Evolutionary conservation across 2,888 invertebrate genomes (phyloP).

Genomic region (Apodemia duryi): DNA sequence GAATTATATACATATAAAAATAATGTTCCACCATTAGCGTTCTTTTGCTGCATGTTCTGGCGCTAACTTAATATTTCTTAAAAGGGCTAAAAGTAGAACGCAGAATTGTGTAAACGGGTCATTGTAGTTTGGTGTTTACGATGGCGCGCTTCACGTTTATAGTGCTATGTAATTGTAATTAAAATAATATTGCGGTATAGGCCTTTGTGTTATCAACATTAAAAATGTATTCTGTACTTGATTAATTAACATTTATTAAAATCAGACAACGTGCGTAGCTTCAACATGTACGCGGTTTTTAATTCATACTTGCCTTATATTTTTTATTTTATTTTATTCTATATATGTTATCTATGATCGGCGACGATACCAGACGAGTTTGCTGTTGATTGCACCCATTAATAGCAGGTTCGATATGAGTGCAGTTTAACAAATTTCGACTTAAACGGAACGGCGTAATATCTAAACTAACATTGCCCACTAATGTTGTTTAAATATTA

Average conservation of each 20-base stretch:
- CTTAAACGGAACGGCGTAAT: too few species aligned
- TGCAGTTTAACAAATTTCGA: too few species aligned
- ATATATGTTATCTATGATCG: too few species aligned
- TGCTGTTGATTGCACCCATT: too few species aligned
- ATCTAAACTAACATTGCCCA: too few species aligned
- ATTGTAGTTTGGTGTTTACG: slow-evolving; percentile 27
- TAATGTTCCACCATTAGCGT: not conserved
- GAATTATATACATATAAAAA: not conserved
- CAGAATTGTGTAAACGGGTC: slow-evolving; percentile 43
- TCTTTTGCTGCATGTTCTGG: slow-evolving; percentile 17
- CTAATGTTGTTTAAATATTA: too few species aligned
- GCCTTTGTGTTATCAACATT: not conserved
- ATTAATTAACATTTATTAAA: not conserved
- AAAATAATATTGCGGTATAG: slow-evolving; percentile 5
- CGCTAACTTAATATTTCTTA: not conserved
- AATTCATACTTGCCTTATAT: not conserved
- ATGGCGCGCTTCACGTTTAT: slow-evolving; percentile 14
- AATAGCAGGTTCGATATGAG: too few species aligned
- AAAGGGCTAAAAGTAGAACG: slow-evolving; percentile 56
- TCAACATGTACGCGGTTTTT: not conserved
- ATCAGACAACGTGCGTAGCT: not conserved
- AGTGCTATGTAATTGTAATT: slow-evolving; percentile 5
- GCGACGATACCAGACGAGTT: too few species aligned
- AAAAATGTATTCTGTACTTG: not conserved
- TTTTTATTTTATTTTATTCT: not conserved